phyloP scores from a whole-genome alignment of 1,140 invertebrate genomes.

The Odontomachus brunneus region DNA sequence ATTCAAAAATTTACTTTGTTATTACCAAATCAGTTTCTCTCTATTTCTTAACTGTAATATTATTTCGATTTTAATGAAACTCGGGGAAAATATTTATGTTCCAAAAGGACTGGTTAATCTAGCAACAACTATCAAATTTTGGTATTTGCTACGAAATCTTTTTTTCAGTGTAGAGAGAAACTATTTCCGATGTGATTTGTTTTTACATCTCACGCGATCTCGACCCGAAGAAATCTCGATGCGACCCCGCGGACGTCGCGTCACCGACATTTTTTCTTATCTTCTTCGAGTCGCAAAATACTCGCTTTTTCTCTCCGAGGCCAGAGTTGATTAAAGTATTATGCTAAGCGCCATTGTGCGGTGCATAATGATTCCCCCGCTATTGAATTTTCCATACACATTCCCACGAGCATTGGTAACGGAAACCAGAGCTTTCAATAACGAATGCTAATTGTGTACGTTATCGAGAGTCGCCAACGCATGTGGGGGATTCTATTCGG shows the following conservation, averaged over 20 bases:
- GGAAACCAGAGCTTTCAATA: constrained; percentile 22
- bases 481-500: constrained; percentile 12
- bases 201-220: too few relatives aligned
- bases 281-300: background rate
- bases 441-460: constrained; percentile 51
- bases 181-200: background rate
- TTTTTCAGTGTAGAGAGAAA: too few relatives aligned
- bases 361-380: constrained; percentile 24
- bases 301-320: background rate
- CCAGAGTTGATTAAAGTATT: constrained; percentile 35
- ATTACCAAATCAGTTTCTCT: too few relatives aligned
- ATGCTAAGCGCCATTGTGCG: constrained; percentile 30
- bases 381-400: constrained; percentile 43
- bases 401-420: background rate
- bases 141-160: too few relatives aligned
- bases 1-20: too few relatives aligned
- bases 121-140: too few relatives aligned
- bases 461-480: constrained; percentile 27
- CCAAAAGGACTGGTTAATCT: too few relatives aligned
- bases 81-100: too few relatives aligned
- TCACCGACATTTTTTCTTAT: background rate
- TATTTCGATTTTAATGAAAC: too few relatives aligned
- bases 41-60: too few relatives aligned
- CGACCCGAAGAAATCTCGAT: too few relatives aligned
- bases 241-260: background rate